Conservation (phyloP, 2,888 invertebrate species). For the Cacoxenus indagator region DNA sequence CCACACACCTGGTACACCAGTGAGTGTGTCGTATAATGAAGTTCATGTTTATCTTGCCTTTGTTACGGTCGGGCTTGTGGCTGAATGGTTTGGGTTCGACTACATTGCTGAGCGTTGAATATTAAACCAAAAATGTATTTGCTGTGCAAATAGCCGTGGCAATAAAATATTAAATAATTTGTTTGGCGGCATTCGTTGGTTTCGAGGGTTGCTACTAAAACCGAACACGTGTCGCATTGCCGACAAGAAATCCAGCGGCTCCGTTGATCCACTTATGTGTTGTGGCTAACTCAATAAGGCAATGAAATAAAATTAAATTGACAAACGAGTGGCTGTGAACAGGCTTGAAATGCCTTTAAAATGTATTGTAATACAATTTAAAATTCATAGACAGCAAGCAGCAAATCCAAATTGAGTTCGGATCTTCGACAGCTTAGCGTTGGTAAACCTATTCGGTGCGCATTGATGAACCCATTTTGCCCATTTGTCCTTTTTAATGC, state of each 20-base stretch:
- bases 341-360: neutral
- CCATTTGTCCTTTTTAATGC: slow-evolving; percentile 6
- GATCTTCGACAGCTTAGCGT: neutral
- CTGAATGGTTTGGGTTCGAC: slow-evolving; percentile 18
- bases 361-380: neutral
- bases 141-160: slow-evolving; percentile 24
- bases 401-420: neutral
- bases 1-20: no score
- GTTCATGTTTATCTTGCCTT: neutral
- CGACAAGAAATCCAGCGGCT: no score
- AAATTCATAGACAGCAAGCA: neutral
- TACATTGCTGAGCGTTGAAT: slow-evolving; percentile 10
- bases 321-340: neutral
- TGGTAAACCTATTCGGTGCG: neutral
- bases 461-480: neutral
- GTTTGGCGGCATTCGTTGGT: neutral
- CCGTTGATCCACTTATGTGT: no score
- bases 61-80: neutral
- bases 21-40: no score
- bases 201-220: neutral
- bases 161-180: slow-evolving; percentile 23
- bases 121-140: slow-evolving; percentile 22
- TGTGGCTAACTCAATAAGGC: no score
- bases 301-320: neutral
- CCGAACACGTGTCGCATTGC: neutral